A percentile compares a stretch with the other conserved stretches of the same genome.
Evolutionary conservation across 2,888 invertebrate species (phyloP).

Genomic region (Nymphalis c-album): DNA sequence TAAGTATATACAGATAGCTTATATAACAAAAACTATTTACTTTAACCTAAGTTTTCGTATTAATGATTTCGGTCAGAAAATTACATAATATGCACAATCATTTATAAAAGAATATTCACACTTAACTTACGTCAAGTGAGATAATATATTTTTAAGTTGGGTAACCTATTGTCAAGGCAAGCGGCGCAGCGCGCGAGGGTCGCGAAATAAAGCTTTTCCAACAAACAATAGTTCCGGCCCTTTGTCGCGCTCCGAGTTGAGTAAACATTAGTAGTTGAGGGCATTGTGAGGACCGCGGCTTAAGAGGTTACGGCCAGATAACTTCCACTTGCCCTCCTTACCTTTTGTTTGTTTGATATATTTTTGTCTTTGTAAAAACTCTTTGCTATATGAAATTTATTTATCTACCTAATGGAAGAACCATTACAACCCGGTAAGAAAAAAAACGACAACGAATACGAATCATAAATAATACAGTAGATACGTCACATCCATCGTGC

Average conservation of each 20-base stretch:
- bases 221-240: constrained; percentile 82
- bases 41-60: too few relatives aligned
- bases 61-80: too few relatives aligned
- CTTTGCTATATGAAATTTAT: constrained; percentile 39
- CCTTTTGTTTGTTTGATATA: constrained; percentile 71
- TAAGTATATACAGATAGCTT: too few relatives aligned
- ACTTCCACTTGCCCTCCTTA: constrained; percentile 69
- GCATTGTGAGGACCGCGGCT: constrained; percentile 62
- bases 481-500: neutral
- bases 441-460: neutral
- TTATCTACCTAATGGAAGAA: constrained; percentile 20
- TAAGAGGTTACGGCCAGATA: constrained; percentile 71
- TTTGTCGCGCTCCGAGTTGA: constrained; percentile 77
- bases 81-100: neutral
- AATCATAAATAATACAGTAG: neutral
- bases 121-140: constrained; percentile 57
- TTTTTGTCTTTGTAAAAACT: constrained; percentile 55
- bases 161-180: constrained; percentile 78
- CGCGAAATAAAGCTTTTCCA: constrained; percentile 80
- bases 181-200: constrained; percentile 63
- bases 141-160: constrained; percentile 80
- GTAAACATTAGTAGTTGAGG: constrained; percentile 80
- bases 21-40: too few relatives aligned
- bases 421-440: constrained; percentile 5
- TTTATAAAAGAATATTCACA: constrained; percentile 43